Conservation (phyloP, 2,113 vertebrate genomes). For the Anarrhichthys ocellatus region DNA sequence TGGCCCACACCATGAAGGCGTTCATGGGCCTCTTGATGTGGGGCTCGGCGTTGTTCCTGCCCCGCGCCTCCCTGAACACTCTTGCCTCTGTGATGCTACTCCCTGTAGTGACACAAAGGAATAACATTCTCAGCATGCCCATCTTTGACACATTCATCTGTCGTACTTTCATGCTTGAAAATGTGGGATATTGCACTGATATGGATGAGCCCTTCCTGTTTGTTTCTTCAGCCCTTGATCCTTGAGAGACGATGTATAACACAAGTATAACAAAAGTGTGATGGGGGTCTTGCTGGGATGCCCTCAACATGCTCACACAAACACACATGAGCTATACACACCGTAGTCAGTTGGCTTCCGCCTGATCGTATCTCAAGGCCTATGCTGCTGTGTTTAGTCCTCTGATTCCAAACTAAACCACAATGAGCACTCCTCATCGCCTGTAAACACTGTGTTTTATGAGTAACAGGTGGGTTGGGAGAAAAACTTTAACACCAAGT, state of each 20-base stretch:
- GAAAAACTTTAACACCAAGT: neutral
- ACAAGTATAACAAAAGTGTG: constrained; percentile 29
- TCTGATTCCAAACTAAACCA: constrained; percentile 65
- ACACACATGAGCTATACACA: constrained; percentile 22
- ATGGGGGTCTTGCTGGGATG: constrained; percentile 23
- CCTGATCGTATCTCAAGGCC: constrained; percentile 38
- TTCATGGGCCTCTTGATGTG: constrained; percentile 97
- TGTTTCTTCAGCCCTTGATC: neutral
- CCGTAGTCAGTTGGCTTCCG: constrained; percentile 12
- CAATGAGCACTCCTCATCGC: constrained; percentile 42
- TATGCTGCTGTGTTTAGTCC: constrained; percentile 63
- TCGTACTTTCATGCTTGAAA: constrained; percentile 3
- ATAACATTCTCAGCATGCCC: neutral
- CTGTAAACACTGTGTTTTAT: constrained; percentile 75
- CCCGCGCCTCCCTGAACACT: constrained; percentile 95
- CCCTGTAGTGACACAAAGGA: constrained; percentile 81
- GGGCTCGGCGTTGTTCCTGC: constrained; percentile 92
- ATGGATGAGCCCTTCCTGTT: constrained; percentile 8
- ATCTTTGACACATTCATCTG: neutral
- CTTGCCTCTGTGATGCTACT: constrained; percentile 93
- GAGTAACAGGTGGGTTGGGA: constrained; percentile 70
- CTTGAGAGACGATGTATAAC: constrained; percentile 23
- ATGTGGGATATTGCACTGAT: neutral
- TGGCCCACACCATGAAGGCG: constrained; percentile 98
- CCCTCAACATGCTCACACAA: constrained; percentile 33